These are phyloP conservation scores for Leptocoma aspasia DNA, from an alignment of 2,113 vertebrate species.

Conservation along the genomic window DNA sequence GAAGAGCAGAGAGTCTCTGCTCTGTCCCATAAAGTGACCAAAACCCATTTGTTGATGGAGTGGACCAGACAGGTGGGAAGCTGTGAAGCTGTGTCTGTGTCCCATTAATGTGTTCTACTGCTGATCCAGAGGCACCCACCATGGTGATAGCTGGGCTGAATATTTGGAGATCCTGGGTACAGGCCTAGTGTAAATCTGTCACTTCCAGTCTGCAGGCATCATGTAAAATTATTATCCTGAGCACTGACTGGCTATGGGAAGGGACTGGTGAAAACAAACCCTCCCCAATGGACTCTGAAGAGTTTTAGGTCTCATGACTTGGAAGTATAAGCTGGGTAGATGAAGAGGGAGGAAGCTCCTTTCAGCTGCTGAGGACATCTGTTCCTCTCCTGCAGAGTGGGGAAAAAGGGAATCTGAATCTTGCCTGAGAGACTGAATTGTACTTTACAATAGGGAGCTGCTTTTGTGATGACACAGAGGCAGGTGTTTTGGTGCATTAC, in stretches of 20 bases:
- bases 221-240: not conserved
- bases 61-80: fast-evolving
- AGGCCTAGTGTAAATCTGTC: not conserved
- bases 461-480: not conserved
- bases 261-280: not conserved
- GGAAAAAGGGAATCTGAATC: not conserved
- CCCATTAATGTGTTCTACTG: not conserved
- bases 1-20: not conserved
- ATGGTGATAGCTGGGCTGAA: not conserved
- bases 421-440: not conserved
- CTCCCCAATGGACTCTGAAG: not conserved
- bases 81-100: not conserved
- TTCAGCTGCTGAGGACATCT: not conserved
- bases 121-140: not conserved
- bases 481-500: conserved; percentile 23
- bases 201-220: not conserved
- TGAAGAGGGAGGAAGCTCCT: not conserved
- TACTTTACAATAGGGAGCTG: not conserved
- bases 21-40: not conserved
- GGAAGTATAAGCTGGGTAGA: not conserved
- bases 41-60: not conserved
- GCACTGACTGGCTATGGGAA: not conserved
- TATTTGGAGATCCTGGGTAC: not conserved
- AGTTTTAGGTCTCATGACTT: not conserved
- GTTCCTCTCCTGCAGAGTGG: not conserved